These are phyloP conservation scores for Pristionchus japonicus DNA, from an alignment of 2,888 invertebrate genomes.

Conservation along the genomic window DNA sequence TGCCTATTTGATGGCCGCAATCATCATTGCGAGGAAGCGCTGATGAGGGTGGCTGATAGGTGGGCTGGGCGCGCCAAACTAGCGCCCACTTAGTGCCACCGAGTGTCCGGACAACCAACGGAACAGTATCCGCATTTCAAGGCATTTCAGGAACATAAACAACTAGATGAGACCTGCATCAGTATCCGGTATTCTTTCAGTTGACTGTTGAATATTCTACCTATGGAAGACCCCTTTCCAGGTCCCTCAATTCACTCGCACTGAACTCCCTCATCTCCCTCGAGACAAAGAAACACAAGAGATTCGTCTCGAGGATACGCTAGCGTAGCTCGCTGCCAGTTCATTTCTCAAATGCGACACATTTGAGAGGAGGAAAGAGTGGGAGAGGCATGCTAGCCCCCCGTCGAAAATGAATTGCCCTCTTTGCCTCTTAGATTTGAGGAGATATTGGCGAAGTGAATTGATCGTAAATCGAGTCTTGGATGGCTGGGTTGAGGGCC, in stretches of 20 bases:
- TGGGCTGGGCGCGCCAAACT: background rate
- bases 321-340: background rate
- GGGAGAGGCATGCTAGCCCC: background rate
- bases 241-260: background rate
- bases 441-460: background rate
- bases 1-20: background rate
- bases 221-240: no score
- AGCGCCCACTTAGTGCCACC: background rate
- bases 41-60: constrained; percentile 23
- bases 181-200: no score
- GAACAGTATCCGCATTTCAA: background rate
- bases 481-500: background rate
- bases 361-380: background rate
- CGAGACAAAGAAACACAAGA: background rate
- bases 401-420: background rate
- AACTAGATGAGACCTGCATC: no score
- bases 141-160: no score
- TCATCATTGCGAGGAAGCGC: background rate
- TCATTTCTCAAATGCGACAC: constrained; percentile 42
- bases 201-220: no score
- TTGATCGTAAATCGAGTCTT: background rate
- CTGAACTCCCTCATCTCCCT: background rate
- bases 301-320: background rate
- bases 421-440: background rate
- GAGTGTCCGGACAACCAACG: background rate